Percentiles rank a stretch among this genome's conserved stretches.
Evolutionary conservation across 2,888 invertebrate species (phyloP).

Genomic region (Mermis nigrescens): DNA sequence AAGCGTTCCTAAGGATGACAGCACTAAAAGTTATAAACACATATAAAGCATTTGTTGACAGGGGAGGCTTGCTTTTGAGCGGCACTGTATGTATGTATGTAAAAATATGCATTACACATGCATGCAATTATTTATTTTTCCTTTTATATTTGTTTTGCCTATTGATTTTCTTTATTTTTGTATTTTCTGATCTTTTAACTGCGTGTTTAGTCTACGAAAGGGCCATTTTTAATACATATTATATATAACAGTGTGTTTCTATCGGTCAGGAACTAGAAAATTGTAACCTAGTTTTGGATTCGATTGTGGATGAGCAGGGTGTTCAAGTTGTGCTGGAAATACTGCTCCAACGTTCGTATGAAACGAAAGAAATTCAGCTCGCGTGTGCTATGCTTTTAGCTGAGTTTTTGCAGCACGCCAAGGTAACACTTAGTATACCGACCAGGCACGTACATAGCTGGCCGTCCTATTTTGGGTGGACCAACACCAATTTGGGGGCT

Average conservation of each 20-base stretch:
- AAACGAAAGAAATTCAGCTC: not conserved
- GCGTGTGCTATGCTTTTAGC: slow-evolving; percentile 69
- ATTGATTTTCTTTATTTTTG: not conserved
- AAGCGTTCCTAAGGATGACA: too few species aligned
- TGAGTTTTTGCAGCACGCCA: slow-evolving; percentile 69
- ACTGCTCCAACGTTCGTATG: slow-evolving; percentile 46
- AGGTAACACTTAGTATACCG: too few species aligned
- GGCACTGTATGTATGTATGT: too few species aligned
- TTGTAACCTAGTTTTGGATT: slow-evolving; percentile 74
- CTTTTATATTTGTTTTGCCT: too few species aligned
- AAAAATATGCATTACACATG: too few species aligned
- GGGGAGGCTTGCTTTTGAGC: too few species aligned
- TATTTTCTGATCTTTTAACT: not conserved
- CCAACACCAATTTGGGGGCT: too few species aligned
- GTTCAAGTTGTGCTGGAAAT: slow-evolving; percentile 69
- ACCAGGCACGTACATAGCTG: too few species aligned
- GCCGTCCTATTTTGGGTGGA: too few species aligned
- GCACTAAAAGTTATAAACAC: too few species aligned
- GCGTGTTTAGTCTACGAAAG: not conserved
- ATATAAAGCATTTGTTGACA: too few species aligned
- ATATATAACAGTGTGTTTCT: slow-evolving; percentile 18
- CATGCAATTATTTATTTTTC: too few species aligned
- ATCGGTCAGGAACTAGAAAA: slow-evolving; percentile 24
- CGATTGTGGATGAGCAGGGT: slow-evolving; percentile 61
- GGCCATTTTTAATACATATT: not conserved